Percentiles rank a stretch among this genome's conserved stretches.
These are phyloP conservation scores for Clupea harengus DNA, from an alignment of 2,113 vertebrate species.

Conservation along the genomic window DNA sequence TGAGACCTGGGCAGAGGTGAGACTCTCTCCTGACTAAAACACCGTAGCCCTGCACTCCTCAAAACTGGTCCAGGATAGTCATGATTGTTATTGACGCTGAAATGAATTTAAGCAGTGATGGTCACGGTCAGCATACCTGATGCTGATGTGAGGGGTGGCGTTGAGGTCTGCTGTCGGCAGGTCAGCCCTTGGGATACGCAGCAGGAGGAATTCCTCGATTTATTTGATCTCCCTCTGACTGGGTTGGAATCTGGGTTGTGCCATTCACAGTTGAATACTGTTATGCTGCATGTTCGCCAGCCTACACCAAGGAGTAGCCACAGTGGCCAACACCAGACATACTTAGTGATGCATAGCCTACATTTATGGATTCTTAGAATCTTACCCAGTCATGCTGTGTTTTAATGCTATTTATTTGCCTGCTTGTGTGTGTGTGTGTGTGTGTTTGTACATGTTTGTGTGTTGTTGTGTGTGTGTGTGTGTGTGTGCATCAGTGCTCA, in stretches of 20 bases:
- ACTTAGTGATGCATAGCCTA: neutral
- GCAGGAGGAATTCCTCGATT: neutral
- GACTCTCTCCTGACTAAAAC: neutral
- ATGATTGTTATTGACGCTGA: no score
- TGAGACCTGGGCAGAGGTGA: conserved; percentile 67
- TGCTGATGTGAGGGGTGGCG: neutral
- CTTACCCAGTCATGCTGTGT: neutral
- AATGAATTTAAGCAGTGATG: neutral
- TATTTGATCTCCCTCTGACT: neutral
- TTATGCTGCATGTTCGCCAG: neutral
- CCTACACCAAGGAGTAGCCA: neutral
- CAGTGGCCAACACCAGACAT: neutral
- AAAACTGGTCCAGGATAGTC: neutral
- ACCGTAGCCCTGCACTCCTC: neutral
- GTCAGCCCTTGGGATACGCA: neutral
- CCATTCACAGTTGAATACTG: neutral
- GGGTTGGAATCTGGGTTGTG: neutral
- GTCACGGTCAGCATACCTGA: neutral
- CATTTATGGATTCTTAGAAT: neutral
- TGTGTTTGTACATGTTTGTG: conserved; percentile 18
- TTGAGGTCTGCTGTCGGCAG: neutral
- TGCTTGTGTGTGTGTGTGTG: conserved; percentile 24
- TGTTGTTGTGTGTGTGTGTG: neutral
- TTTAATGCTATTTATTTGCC: neutral
- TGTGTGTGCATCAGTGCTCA: conserved; percentile 62